Evolutionary conservation across 1,140 invertebrate species (phyloP), one percentile per base, ranked within the genome.

Genomic region (Drosophila sp.): DNA sequence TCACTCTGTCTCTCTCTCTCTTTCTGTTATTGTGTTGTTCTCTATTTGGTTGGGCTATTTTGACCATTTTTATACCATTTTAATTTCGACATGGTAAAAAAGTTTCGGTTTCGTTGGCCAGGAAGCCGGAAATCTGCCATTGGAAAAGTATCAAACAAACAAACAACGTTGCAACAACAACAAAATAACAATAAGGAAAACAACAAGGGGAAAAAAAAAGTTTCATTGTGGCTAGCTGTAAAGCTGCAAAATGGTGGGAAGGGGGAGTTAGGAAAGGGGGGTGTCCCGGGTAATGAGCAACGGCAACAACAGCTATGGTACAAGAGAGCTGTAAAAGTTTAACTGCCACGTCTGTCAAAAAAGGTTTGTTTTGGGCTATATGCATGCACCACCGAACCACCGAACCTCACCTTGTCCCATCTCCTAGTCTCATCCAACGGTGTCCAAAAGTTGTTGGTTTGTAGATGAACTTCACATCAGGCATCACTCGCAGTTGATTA

Each of bases 161-260:
- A 79, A 67, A 72, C 70, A 60, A 67, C n/a, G 44, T 25, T 50
- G 44, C 44, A 61, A 62, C 17, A 60, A 70, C 44, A 60, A 61
- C 32, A 66, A 82, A 65, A 63, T 7, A 44, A 7, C 40, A 3
- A 7, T 44, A 65, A 66, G 41, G 54, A 74, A 78, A 81, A 11
- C 8, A 11, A 25, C 55, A 47, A 64, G 62, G 57, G 74, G 50
- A 76, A 76, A 74, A 69, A 50, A 76, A 79, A 86, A 87, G 70
- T 86, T 87, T 76, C 79, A 85, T 87, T 85, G 82, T 86, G 82
- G 83, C 82, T 80, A 87, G 83, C 82, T 85, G 79, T 76, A 82
- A 82, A 82, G 82, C 82, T 75, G 78, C 58, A 81, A 86, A 84
- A 58, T 64, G 11, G 30, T 17, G 17, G 35, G 27, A 8, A 40